Percentiles rank a stretch among this genome's conserved stretches.
These are phyloP conservation scores for Carapus acus DNA, from an alignment of 2,797 vertebrate species.

Conservation along the genomic window DNA sequence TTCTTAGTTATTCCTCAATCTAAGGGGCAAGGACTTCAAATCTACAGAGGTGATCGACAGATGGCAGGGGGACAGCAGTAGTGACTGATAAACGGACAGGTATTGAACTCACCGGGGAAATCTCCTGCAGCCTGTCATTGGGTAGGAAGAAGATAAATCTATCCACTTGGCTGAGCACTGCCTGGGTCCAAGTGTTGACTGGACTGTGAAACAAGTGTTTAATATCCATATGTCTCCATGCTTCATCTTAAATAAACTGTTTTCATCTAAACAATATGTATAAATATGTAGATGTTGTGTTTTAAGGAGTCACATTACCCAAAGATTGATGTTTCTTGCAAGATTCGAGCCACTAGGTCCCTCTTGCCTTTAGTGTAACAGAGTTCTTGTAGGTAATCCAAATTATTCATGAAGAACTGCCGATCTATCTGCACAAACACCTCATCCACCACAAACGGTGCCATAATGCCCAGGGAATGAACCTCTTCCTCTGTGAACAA, in stretches of 20 bases:
- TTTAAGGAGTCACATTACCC: conserved; percentile 57
- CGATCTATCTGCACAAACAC: conserved; percentile 69
- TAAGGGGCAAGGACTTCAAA: background rate
- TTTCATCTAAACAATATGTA: too few relatives aligned
- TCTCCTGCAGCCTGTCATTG: conserved; percentile 52
- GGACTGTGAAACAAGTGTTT: conserved; percentile 43
- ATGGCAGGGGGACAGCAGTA: background rate
- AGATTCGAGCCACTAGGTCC: conserved; percentile 62
- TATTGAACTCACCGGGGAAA: conserved; percentile 59
- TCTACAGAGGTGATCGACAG: too few relatives aligned
- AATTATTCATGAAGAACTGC: conserved; percentile 61
- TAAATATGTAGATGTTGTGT: background rate
- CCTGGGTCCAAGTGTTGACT: conserved; percentile 63
- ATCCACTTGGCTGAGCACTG: conserved; percentile 66
- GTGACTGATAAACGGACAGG: background rate
- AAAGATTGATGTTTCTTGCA: conserved; percentile 63
- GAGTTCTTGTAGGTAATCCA: conserved; percentile 60
- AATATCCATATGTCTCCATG: too few relatives aligned
- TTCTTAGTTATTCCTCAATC: background rate
- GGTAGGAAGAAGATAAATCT: conserved; percentile 75
- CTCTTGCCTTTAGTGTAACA: conserved; percentile 71
- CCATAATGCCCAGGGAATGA: conserved; percentile 69
- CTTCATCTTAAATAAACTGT: too few relatives aligned
- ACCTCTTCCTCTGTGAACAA: conserved; percentile 71
- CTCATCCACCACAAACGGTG: conserved; percentile 70